phyloP scores from a whole-genome alignment of 2,113 vertebrate genomes.

The Pogona vitticeps region DNA sequence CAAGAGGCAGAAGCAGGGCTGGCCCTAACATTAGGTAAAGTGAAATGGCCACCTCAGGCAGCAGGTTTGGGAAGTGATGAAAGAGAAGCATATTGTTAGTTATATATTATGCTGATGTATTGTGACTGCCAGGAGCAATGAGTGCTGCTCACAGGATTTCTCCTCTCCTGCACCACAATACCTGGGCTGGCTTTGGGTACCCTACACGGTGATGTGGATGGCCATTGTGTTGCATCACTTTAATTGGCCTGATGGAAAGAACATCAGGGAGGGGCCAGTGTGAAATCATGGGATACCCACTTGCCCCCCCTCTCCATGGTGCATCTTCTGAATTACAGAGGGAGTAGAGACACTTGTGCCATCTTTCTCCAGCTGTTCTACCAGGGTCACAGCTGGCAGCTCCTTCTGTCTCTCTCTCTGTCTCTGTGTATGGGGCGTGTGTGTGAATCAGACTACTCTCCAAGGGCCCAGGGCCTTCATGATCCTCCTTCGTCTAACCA shows the following conservation, averaged over 20 bases:
- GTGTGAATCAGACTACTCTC: not conserved
- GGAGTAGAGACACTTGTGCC: not conserved
- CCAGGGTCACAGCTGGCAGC: not conserved
- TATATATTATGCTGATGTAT: too few species aligned
- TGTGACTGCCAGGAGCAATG: too few species aligned
- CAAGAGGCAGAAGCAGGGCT: too few species aligned
- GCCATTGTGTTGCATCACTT: too few species aligned
- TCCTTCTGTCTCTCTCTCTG: not conserved
- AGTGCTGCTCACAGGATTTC: too few species aligned
- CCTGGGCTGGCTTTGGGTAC: too few species aligned
- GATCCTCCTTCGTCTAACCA: not conserved
- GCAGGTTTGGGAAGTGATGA: too few species aligned
- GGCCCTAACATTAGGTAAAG: too few species aligned
- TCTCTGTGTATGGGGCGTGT: not conserved
- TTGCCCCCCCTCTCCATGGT: not conserved
- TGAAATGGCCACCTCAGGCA: too few species aligned
- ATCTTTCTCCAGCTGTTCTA: conserved; percentile 8
- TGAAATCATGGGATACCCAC: not conserved
- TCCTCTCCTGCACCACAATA: too few species aligned
- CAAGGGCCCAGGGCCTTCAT: not conserved
- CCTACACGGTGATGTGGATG: too few species aligned
- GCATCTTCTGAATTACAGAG: not conserved
- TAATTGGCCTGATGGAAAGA: not conserved
- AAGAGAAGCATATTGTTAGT: too few species aligned
- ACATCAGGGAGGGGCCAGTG: not conserved